Evolutionary conservation across 2,797 vertebrate genomes (phyloP).

Genomic region (Alosa sapidissima): DNA sequence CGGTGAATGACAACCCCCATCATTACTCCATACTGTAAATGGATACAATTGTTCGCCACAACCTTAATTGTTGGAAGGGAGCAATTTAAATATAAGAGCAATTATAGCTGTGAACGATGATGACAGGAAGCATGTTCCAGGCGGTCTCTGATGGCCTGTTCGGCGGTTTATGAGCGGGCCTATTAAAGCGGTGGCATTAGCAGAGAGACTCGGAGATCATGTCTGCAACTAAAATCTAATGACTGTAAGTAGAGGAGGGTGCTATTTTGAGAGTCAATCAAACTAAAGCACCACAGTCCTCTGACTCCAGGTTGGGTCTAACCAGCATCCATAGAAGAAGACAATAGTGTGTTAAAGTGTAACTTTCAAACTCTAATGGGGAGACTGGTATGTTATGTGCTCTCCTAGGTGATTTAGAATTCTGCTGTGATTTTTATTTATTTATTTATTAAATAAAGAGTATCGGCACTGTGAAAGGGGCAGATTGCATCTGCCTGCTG

Average conservation of each 20-base stretch:
- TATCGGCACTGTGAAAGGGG: neutral
- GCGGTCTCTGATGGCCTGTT: slow-evolving; percentile 48
- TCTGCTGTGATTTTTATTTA: neutral
- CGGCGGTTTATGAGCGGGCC: slow-evolving; percentile 46
- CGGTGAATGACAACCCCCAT: slow-evolving; percentile 53
- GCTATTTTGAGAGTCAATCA: slow-evolving; percentile 28
- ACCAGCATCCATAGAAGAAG: neutral
- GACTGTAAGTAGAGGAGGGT: slow-evolving; percentile 45
- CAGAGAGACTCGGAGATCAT: slow-evolving; percentile 45
- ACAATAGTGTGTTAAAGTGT: neutral
- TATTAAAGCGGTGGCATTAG: slow-evolving; percentile 55
- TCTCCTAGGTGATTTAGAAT: neutral
- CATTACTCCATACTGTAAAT: slow-evolving; percentile 56
- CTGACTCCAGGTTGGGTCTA: neutral
- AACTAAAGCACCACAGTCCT: neutral
- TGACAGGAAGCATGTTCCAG: slow-evolving; percentile 40
- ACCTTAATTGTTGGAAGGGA: slow-evolving; percentile 56
- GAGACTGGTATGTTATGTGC: neutral
- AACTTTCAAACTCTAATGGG: neutral
- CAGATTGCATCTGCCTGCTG: neutral
- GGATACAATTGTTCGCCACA: slow-evolving; percentile 57
- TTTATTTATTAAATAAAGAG: neutral
- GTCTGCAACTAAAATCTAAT: slow-evolving; percentile 51
- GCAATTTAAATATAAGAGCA: slow-evolving; percentile 51
- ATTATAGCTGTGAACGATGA: slow-evolving; percentile 53